Percentiles rank a stretch among this genome's conserved stretches.
These are phyloP conservation scores for Sipha flava DNA, from an alignment of 1,140 invertebrate species.

Conservation along the genomic window DNA sequence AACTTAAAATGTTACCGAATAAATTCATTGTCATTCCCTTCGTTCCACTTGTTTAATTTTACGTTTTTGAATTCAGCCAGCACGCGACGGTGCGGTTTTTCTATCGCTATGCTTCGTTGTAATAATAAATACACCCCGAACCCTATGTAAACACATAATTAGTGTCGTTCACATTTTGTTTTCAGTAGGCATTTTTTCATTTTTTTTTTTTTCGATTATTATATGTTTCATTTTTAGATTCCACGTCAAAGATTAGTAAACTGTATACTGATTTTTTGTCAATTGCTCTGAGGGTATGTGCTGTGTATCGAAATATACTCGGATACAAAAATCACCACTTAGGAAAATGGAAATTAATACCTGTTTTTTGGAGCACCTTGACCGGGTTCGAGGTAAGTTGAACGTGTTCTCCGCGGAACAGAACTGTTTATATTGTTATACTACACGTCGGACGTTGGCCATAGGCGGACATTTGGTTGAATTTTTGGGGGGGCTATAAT, in stretches of 20 bases:
- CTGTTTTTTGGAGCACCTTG: no score
- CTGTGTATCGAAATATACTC: no score
- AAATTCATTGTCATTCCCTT: background rate
- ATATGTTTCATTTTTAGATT: background rate
- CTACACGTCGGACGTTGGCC: no score
- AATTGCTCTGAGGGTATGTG: no score
- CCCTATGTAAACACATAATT: conserved; percentile 9
- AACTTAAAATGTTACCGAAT: background rate
- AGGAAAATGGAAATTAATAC: no score
- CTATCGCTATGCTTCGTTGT: background rate
- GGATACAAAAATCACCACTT: no score
- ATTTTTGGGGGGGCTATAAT: no score
- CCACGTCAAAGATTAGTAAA: background rate
- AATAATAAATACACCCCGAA: background rate
- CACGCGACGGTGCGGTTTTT: background rate
- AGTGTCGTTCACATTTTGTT: background rate
- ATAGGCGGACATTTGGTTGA: no score
- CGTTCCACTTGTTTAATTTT: background rate
- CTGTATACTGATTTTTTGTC: background rate
- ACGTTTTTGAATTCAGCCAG: background rate
- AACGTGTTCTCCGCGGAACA: no score
- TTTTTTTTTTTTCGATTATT: background rate
- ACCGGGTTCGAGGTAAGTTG: no score
- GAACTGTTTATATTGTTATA: no score
- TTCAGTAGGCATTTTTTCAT: background rate